Conservation (phyloP, 2,888 invertebrate genomes). For the Charanyca ferruginea region DNA sequence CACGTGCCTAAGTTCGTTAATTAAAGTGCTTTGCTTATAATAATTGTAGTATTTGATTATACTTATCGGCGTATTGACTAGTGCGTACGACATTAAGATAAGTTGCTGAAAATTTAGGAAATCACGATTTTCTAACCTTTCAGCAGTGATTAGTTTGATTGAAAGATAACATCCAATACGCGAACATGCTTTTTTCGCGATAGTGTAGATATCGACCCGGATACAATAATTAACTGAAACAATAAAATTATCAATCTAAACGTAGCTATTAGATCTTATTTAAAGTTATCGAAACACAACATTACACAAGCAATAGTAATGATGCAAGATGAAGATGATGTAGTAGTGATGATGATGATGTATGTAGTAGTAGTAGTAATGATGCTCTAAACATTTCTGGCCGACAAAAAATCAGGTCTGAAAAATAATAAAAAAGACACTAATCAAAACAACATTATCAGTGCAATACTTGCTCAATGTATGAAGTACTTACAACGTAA, state of each 20-base stretch:
- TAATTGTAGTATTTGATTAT: background rate
- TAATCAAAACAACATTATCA: background rate
- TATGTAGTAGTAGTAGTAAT: too few relatives aligned
- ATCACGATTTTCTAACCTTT: constrained; percentile 27
- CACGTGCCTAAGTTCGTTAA: background rate
- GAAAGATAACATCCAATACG: constrained; percentile 2
- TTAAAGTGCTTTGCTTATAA: constrained; percentile 9
- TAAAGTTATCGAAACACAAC: background rate
- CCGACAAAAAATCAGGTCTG: too few relatives aligned
- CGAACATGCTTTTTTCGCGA: background rate
- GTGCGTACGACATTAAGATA: constrained; percentile 11
- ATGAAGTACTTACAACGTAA: background rate
- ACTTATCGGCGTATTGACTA: constrained; percentile 16
- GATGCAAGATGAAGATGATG: too few relatives aligned
- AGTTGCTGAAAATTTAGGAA: constrained; percentile 15
- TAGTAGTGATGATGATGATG: too few relatives aligned
- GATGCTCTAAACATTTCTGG: too few relatives aligned
- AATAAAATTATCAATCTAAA: background rate
- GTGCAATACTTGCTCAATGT: background rate
- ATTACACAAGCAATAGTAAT: background rate
- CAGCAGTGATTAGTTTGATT: constrained; percentile 21
- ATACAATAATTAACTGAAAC: background rate
- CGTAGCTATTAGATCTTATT: too few relatives aligned
- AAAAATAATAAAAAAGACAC: background rate
- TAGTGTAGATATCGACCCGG: background rate